These are phyloP conservation scores for Peromyscus californicus DNA, from an alignment of 2,113 vertebrate genomes.

Conservation along the genomic window DNA sequence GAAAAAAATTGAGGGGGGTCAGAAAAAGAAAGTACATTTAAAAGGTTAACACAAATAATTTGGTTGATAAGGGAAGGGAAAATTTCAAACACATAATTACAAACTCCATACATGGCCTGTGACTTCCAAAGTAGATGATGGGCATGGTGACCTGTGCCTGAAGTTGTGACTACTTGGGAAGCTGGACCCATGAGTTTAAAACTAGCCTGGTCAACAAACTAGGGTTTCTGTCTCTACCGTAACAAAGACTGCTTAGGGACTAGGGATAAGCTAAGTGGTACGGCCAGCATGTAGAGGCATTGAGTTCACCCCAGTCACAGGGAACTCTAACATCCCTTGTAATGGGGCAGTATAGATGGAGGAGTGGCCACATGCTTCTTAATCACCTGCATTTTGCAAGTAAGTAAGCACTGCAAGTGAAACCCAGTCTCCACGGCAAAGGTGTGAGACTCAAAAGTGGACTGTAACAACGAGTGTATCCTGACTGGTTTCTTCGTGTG, in stretches of 20 bases:
- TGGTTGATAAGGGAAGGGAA: constrained; percentile 17
- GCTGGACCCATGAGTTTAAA: background rate
- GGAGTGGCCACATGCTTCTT: background rate
- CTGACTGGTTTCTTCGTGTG: constrained; percentile 48
- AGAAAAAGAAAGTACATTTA: background rate
- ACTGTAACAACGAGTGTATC: constrained; percentile 11
- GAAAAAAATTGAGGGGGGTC: too few species aligned
- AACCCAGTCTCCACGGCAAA: constrained; percentile 18
- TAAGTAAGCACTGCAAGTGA: constrained; percentile 65
- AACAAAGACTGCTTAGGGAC: too few species aligned
- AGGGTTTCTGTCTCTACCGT: background rate
- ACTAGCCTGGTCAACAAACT: background rate
- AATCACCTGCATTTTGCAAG: constrained; percentile 4
- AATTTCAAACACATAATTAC: constrained; percentile 26
- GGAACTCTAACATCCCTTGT: background rate
- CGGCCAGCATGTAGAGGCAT: background rate
- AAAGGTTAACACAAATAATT: constrained; percentile 53
- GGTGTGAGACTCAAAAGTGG: constrained; percentile 37
- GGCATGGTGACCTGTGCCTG: background rate
- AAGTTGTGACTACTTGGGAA: background rate
- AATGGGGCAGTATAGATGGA: background rate
- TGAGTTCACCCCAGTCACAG: background rate
- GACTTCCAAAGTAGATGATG: constrained; percentile 49
- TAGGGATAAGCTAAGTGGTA: background rate
- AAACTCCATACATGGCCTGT: constrained; percentile 10